Percentiles rank a stretch among this genome's conserved stretches.
Conservation (phyloP, 2,888 invertebrate genomes). For the Polydrusus cervinus region DNA sequence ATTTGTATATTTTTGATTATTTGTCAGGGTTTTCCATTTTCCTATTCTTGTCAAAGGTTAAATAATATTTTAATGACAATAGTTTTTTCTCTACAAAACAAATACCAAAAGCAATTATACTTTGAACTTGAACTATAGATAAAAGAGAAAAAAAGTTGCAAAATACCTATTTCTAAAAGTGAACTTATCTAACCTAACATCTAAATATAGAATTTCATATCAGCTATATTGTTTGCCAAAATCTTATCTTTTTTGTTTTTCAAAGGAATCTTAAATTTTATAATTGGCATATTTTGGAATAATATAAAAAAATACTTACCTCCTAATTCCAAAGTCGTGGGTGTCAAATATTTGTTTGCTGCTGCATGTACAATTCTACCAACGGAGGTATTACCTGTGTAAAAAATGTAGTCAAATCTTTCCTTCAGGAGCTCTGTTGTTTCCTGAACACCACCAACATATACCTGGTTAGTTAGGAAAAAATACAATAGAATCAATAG, state of each 20-base stretch:
- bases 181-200: background rate
- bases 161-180: background rate
- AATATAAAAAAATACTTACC: slow-evolving; percentile 68
- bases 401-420: slow-evolving; percentile 86
- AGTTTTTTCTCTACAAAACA: background rate
- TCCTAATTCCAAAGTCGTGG: slow-evolving; percentile 84
- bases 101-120: background rate
- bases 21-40: no score
- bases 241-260: no score
- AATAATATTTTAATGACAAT: no score
- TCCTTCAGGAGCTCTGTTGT: slow-evolving; percentile 81
- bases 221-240: no score
- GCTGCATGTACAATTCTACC: slow-evolving; percentile 82
- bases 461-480: slow-evolving; percentile 67
- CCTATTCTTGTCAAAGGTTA: no score
- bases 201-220: background rate
- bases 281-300: no score
- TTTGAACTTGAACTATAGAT: background rate
- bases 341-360: slow-evolving; percentile 82
- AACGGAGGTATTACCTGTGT: slow-evolving; percentile 80
- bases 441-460: slow-evolving; percentile 78
- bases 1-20: no score
- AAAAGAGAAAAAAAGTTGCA: background rate
- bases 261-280: no score
- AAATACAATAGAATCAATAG: background rate